These are phyloP conservation scores for Dichetophora obliterata DNA, from an alignment of 2,888 invertebrate species.

Conservation along the genomic window DNA sequence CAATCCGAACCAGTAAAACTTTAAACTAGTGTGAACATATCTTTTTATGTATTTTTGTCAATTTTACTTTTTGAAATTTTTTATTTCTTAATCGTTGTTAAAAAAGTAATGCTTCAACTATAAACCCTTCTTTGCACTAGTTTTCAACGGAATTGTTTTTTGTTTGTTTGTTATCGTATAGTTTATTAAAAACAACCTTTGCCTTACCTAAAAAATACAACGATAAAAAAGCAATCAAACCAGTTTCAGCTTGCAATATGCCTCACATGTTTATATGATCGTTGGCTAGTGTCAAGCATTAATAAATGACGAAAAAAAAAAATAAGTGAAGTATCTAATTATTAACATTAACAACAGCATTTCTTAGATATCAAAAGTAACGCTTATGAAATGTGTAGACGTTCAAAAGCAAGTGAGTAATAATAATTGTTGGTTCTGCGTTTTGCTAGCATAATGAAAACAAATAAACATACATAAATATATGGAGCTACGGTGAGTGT, in stretches of 20 bases:
- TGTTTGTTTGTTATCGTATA: too few species aligned
- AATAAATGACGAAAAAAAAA: background rate
- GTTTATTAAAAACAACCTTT: background rate
- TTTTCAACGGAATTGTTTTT: too few species aligned
- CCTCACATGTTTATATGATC: background rate
- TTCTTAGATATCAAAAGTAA: conserved; percentile 21
- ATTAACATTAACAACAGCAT: conserved; percentile 15
- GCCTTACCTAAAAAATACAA: background rate
- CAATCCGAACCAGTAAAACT: too few species aligned
- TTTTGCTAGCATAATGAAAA: background rate
- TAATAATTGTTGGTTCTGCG: background rate
- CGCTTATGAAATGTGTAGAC: background rate
- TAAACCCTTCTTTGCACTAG: too few species aligned
- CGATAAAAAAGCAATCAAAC: conserved; percentile 8
- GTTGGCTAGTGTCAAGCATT: background rate
- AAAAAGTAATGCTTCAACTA: too few species aligned
- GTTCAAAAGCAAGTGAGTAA: background rate
- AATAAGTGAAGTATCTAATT: background rate
- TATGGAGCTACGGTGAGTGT: background rate
- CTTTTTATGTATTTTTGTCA: too few species aligned
- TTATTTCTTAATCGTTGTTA: too few species aligned
- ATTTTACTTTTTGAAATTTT: too few species aligned
- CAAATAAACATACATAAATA: background rate
- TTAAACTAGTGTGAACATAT: too few species aligned
- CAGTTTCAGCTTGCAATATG: conserved; percentile 15